Evolutionary conservation across 2,888 invertebrate species (phyloP), one percentile per base, ranked within the genome.

Genomic region (Mythimna albipuncta): DNA sequence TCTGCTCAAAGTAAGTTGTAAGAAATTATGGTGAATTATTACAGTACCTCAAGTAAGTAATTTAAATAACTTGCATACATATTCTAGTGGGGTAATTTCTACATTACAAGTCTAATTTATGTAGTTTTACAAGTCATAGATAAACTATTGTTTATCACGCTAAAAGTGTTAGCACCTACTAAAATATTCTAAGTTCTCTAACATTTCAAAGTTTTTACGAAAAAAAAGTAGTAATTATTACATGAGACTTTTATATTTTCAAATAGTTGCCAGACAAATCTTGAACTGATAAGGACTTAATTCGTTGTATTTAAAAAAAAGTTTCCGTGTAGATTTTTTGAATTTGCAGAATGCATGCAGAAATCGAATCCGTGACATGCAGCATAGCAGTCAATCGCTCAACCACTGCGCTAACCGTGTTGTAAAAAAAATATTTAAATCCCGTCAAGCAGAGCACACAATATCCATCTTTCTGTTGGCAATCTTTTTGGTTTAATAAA

Each of bases 401-500:
- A 47, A 47, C 44, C 5, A 47, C 44, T 47, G 44, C 10, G 16
- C 44, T 6, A 66, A 5, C 52, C 7, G 55, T 64, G 57, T 54
- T 41, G 19, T 26, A 32, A 47, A 47, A 47, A 64, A 52, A 59
- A 38, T 47, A 63, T 73, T 73, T 38, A 1, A 77, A 65, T 21
- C 21, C 9, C 3, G 2, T 19, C 47, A 70, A n/a, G 2, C 4
- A 47, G 2, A 50, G 1, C 26, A 59, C 54, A 68, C 64, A 54
- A 69, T 10, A 10, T 63, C 38, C 54, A 16, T 1, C 19, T 61
- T 10, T 61, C 55, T 57, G 38, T n/a, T 16, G 50, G 41, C 61
- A 67, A 32, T 11, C 47, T 79, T 57, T 77, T 62, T 73, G 65
- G 62, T 79, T 73, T 66, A 50, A 66, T 74, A 41, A 81, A 85